Evolutionary conservation across 2,797 vertebrate genomes (phyloP).

Genomic region (Schizopygopsis pylzovi): DNA sequence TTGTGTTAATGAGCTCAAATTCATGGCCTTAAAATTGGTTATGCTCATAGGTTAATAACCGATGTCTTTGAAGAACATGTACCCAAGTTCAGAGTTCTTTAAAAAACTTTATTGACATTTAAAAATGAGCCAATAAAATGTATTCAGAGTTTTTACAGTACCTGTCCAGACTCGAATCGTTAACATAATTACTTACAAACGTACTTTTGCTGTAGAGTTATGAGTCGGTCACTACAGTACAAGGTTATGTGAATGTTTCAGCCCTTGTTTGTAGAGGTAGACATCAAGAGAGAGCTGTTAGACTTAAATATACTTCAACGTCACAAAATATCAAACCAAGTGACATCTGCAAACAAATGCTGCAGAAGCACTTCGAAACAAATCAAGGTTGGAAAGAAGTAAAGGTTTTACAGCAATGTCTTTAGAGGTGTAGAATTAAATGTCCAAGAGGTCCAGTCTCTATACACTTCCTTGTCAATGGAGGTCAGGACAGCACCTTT

Average conservation of each 20-base stretch:
- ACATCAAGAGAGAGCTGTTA: background rate
- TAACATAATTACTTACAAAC: background rate
- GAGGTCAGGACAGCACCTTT: no score
- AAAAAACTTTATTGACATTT: slow-evolving; percentile 35
- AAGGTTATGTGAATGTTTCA: background rate
- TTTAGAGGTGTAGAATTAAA: no score
- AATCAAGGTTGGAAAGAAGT: background rate
- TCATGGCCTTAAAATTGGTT: background rate
- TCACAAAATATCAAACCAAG: background rate
- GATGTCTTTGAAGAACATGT: slow-evolving; percentile 12
- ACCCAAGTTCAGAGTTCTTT: background rate
- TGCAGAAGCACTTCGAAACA: background rate
- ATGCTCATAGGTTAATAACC: slow-evolving; percentile 6
- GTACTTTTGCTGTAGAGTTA: background rate
- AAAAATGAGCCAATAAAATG: background rate
- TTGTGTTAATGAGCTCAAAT: slow-evolving; percentile 44
- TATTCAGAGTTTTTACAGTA: background rate
- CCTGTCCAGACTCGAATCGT: background rate
- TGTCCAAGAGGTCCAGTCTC: no score
- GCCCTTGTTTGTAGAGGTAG: background rate
- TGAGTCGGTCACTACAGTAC: background rate
- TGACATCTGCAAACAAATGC: background rate
- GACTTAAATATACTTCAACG: background rate
- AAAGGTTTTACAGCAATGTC: background rate
- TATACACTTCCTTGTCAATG: no score